Conservation (phyloP, 2,888 invertebrate genomes). For the Augochlorella aurata region DNA sequence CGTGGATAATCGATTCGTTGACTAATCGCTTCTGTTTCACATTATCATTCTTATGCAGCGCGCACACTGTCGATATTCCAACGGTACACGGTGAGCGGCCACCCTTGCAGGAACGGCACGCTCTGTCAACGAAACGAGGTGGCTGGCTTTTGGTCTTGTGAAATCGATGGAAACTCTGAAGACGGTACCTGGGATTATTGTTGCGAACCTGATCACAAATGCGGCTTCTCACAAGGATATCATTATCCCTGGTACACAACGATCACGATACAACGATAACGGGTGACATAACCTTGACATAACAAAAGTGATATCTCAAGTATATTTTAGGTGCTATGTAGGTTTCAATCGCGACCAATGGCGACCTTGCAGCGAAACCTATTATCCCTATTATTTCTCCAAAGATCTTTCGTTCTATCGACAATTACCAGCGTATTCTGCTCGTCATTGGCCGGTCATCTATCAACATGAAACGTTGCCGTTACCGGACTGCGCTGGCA, state of each 20-base stretch:
- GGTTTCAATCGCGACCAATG: conserved; percentile 90
- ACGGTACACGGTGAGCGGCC: conserved; percentile 91
- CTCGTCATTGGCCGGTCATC: conserved; percentile 89
- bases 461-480: conserved; percentile 91
- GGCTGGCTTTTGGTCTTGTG: conserved; percentile 93
- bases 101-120: conserved; percentile 88
- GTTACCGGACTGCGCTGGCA: conserved; percentile 86
- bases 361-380: conserved; percentile 93
- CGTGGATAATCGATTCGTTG: background rate
- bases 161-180: conserved; percentile 87
- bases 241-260: conserved; percentile 89
- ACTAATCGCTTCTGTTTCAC: background rate
- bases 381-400: conserved; percentile 85
- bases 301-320: background rate
- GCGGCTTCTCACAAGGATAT: conserved; percentile 92
- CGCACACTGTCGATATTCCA: conserved; percentile 84
- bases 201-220: conserved; percentile 91
- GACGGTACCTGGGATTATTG: conserved; percentile 92
- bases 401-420: conserved; percentile 35
- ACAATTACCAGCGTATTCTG: conserved; percentile 54
- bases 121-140: conserved; percentile 88
- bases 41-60: conserved; percentile 28
- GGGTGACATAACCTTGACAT: background rate
- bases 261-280: background rate
- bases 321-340: conserved; percentile 89